phyloP scores from a whole-genome alignment of 92 coral and sea anemone species.

The Hydrozoanthus gracilis region DNA sequence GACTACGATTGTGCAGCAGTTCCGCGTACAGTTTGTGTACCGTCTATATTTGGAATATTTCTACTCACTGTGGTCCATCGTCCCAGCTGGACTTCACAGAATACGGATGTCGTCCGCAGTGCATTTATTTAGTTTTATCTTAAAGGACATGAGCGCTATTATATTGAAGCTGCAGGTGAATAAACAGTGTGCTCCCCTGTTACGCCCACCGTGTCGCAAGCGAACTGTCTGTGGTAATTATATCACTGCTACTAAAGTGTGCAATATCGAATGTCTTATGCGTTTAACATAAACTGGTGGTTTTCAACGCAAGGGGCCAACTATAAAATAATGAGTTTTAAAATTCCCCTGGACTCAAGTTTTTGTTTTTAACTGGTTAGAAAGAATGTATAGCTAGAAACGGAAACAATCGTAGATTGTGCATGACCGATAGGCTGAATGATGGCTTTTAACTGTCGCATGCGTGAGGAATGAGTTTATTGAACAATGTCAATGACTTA shows the following conservation, averaged over 20 bases:
- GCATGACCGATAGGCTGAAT: background rate
- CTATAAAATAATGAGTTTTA: background rate
- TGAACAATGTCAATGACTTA: conserved; percentile 17
- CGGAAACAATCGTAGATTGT: conserved; percentile 6
- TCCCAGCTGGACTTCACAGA: background rate
- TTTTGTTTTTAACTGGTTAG: conserved; percentile 1
- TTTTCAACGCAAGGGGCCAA: conserved; percentile 41
- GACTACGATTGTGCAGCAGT: background rate
- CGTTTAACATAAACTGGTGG: background rate
- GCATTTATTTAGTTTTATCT: background rate
- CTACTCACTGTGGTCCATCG: background rate
- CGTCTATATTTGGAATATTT: background rate
- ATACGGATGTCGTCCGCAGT: background rate
- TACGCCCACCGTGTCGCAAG: conserved; percentile 33
- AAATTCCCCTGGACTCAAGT: background rate
- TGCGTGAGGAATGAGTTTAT: background rate
- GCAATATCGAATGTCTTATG: background rate
- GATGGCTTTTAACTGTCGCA: background rate
- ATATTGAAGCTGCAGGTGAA: background rate
- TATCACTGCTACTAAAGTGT: conserved; percentile 24
- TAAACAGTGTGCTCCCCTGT: background rate
- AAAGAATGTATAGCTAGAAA: conserved; percentile 1
- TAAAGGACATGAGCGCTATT: background rate
- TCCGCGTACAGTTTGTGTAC: background rate
- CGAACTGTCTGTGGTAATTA: conserved; percentile 28